Conservation (phyloP, 1,140 invertebrate genomes). For the Ceratina japonica region DNA sequence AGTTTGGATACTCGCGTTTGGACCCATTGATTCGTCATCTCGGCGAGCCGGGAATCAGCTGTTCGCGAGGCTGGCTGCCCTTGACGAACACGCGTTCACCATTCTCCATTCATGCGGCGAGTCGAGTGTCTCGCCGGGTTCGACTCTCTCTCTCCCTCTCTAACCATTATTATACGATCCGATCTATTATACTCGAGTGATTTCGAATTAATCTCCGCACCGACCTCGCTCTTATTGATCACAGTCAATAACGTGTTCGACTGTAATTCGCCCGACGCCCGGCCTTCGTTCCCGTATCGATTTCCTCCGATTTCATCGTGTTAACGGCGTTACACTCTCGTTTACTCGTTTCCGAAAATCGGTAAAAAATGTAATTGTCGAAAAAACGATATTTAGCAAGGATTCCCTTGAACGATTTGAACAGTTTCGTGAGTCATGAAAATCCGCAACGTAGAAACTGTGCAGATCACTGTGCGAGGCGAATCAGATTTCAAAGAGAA, state of each 20-base stretch:
- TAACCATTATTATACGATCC: constrained; percentile 2
- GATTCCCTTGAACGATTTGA: too few relatives aligned
- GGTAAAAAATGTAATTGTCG: too few relatives aligned
- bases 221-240: constrained; percentile 28
- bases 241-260: constrained; percentile 1
- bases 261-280: not conserved
- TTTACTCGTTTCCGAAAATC: not conserved
- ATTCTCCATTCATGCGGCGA: constrained; percentile 45
- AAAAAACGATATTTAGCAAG: too few relatives aligned
- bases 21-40: constrained; percentile 46
- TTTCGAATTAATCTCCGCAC: constrained; percentile 10
- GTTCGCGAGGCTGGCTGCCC: constrained; percentile 30
- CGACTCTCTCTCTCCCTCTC: not conserved
- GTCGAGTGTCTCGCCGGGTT: constrained; percentile 4
- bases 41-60: constrained; percentile 44
- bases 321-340: too few relatives aligned
- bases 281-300: not conserved
- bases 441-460: too few relatives aligned
- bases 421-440: too few relatives aligned
- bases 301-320: not conserved
- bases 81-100: constrained; percentile 42
- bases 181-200: constrained; percentile 22
- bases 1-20: constrained; percentile 6
- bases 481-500: too few relatives aligned
- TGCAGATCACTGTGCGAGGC: too few relatives aligned